A percentile compares a stretch with the other conserved stretches of the same genome.
Conservation (phyloP, 2,888 invertebrate genomes). For the Caenorhabditis sulstoni region DNA sequence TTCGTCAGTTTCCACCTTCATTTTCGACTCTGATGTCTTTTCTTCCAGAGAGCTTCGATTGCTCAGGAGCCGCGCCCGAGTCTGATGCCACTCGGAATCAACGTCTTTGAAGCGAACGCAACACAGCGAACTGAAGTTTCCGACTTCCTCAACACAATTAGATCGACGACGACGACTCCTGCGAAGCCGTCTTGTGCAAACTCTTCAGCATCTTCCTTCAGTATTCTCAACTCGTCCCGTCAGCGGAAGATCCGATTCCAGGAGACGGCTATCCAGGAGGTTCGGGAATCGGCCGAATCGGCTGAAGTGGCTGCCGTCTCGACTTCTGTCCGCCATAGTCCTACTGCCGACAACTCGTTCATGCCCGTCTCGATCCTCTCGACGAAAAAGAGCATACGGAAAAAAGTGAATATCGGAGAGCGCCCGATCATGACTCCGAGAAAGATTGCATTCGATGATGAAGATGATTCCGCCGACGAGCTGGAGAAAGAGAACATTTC, state of each 20-base stretch:
- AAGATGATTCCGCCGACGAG: slow-evolving; percentile 13
- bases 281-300: slow-evolving; percentile 33
- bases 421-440: neutral
- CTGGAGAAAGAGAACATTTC: slow-evolving; percentile 5
- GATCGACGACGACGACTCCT: neutral
- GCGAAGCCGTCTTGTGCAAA: neutral
- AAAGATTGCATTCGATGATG: slow-evolving; percentile 19
- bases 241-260: slow-evolving; percentile 29
- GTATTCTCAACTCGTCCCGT: neutral
- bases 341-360: slow-evolving; percentile 18
- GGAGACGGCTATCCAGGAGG: slow-evolving; percentile 34
- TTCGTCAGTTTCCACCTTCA: slow-evolving; percentile 16
- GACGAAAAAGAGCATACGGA: slow-evolving; percentile 14
- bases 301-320: slow-evolving; percentile 16
- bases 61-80: slow-evolving; percentile 35
- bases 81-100: slow-evolving; percentile 48
- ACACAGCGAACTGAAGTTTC: slow-evolving; percentile 20
- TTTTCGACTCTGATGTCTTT: too few species aligned
- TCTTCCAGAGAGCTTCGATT: slow-evolving; percentile 43
- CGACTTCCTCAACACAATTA: slow-evolving; percentile 5
- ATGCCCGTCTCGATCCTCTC: slow-evolving; percentile 41
- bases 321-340: slow-evolving; percentile 3
- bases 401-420: neutral
- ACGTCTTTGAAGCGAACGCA: slow-evolving; percentile 34
- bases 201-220: neutral